Percentiles rank a stretch among this genome's conserved stretches.
Conservation (phyloP, 2,888 invertebrate species). For the Ornithoptera priamus region DNA sequence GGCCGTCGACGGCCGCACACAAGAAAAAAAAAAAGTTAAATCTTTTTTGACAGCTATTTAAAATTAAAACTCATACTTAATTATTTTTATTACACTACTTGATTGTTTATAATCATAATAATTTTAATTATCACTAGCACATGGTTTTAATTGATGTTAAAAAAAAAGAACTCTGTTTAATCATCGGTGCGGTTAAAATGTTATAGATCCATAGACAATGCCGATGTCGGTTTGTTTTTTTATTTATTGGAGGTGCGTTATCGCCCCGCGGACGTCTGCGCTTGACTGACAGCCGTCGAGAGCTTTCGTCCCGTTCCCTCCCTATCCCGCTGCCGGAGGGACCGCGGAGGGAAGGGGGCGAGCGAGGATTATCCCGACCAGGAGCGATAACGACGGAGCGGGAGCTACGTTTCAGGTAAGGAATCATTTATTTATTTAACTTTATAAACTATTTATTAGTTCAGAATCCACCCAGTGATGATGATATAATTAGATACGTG, state of each 20-base stretch:
- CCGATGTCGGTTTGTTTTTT: slow-evolving; percentile 1
- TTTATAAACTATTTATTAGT: no score
- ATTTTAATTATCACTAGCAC: background rate
- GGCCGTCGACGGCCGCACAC: background rate
- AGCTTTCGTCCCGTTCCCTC: slow-evolving; percentile 44
- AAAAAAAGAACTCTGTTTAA: background rate
- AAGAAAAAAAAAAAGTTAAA: background rate
- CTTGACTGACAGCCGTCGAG: slow-evolving; percentile 52
- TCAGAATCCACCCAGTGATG: no score
- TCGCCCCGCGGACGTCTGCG: slow-evolving; percentile 49
- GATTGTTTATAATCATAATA: background rate
- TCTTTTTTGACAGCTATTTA: background rate
- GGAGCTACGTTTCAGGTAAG: slow-evolving; percentile 15
- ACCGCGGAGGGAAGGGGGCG: slow-evolving; percentile 49
- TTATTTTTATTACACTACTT: background rate
- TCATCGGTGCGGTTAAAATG: background rate
- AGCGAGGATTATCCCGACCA: slow-evolving; percentile 35
- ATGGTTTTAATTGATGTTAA: background rate
- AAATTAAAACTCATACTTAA: slow-evolving; percentile 5
- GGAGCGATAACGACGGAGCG: slow-evolving; percentile 31
- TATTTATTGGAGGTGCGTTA: slow-evolving; percentile 43
- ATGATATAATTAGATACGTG: no score
- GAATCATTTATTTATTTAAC: slow-evolving; percentile 5
- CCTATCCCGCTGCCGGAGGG: slow-evolving; percentile 53
- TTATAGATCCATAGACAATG: slow-evolving; percentile 24